Conservation (phyloP, 2,113 vertebrate species). For the Xiphophorus hellerii region DNA sequence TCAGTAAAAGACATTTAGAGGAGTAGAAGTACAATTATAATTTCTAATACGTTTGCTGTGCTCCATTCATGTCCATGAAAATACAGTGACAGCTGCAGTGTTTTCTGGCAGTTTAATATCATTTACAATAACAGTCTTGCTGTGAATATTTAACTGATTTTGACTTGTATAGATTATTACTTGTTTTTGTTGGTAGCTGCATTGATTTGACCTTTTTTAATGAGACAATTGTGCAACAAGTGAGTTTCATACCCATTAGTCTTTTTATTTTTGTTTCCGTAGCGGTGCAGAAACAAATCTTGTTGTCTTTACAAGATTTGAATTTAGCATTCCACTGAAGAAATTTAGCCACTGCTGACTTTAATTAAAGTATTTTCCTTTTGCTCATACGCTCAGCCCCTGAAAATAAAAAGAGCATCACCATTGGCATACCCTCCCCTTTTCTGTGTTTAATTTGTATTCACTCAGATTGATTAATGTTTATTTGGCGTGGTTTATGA, state of each 20-base stretch:
- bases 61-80: background rate
- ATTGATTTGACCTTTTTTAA: background rate
- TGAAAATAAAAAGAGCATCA: background rate
- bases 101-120: background rate
- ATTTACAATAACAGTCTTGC: background rate
- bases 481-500: background rate
- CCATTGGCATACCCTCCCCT: background rate
- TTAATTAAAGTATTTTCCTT: background rate
- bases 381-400: background rate
- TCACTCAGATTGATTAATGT: background rate
- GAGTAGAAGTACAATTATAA: background rate
- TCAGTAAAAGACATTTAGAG: background rate
- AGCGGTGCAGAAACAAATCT: too few species aligned
- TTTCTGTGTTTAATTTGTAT: background rate
- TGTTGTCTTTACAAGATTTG: background rate
- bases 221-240: background rate
- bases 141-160: background rate
- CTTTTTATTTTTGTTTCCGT: background rate
- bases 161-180: too few species aligned
- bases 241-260: background rate
- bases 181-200: background rate
- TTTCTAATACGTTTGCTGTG: background rate
- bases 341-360: too few species aligned
- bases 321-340: background rate
- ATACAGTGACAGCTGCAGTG: background rate